Evolutionary conservation across 1,140 invertebrate genomes (phyloP).

Genomic region (Leptoteleia sp.): DNA sequence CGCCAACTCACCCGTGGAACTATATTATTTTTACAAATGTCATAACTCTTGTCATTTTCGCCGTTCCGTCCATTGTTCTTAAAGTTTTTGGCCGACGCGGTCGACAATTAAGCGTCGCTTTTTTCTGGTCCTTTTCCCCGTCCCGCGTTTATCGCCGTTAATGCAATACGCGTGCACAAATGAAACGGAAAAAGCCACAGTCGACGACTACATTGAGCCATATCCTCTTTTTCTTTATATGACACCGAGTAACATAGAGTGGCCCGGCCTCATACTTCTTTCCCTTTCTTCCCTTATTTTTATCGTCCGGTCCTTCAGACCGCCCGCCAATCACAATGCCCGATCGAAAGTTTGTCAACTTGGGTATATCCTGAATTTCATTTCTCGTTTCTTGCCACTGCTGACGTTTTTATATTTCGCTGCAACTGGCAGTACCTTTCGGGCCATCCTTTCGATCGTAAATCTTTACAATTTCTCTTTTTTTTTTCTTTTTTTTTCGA

Average conservation of each 20-base stretch:
- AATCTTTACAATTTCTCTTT: neutral
- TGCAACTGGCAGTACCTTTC: constrained; percentile 7
- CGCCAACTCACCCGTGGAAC: too few species aligned
- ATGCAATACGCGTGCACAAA: constrained; percentile 44
- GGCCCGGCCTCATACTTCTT: constrained; percentile 19
- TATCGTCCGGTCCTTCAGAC: constrained; percentile 21
- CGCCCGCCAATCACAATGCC: constrained; percentile 39
- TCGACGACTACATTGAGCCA: constrained; percentile 40
- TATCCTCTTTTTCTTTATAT: constrained; percentile 40
- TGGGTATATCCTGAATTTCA: constrained; percentile 40
- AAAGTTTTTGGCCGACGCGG: constrained; percentile 25
- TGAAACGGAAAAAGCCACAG: constrained; percentile 37
- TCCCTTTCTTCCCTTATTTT: constrained; percentile 27
- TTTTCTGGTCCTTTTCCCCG: neutral
- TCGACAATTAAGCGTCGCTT: constrained; percentile 16
- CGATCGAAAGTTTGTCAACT: constrained; percentile 44
- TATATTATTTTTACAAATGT: constrained; percentile 23
- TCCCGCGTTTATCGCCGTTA: constrained; percentile 15
- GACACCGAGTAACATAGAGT: constrained; percentile 31
- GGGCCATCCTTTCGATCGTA: neutral
- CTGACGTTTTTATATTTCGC: constrained; percentile 9
- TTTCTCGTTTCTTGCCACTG: constrained; percentile 21
- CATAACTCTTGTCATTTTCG: constrained; percentile 37
- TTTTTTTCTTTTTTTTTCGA: too few species aligned
- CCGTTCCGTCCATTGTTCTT: constrained; percentile 27